Evolutionary conservation across 1,140 invertebrate species (phyloP), one percentile per base, ranked within the genome.

Genomic region (Heliconius hewitsoni): DNA sequence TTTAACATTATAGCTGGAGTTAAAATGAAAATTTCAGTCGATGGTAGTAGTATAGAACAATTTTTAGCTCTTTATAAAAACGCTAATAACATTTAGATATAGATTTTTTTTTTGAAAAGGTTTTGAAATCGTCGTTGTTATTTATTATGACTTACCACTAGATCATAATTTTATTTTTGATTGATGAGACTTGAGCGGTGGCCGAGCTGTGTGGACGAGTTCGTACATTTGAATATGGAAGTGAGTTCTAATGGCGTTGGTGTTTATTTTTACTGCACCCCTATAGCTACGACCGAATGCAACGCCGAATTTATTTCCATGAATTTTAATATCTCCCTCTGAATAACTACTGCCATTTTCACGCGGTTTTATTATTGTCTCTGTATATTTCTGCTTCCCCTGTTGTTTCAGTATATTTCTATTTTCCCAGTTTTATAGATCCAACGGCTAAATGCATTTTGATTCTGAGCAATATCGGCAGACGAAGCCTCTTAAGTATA

Each of bases 221-320:
- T 93, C 91, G 92, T 94, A 93, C 93, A 94, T 94, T 94, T 93
- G 93, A 94, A 93, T 94, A 93, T 94, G 89, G 92, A 94, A 93
- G 92, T 94, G 93, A 94, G 92, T 93, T 94, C 92, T 94, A 94
- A 94, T 94, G 91, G 93, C 91, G 92, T 89, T 90, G 87, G 89
- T 94, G 93, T 94, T 93, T 94, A 94, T 94, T 94, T 94, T 94
- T 92, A 94, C 93, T 94, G 92, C 93, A 94, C 92, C 92, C 92
- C 92, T 91, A 85, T 88, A 93, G 89, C 88, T 86, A 92, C 89
- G 90, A 88, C 88, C 91, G 91, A 94, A 93, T 94, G 93, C 91
- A 91, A 93, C 91, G 92, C 91, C 91, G 91, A 93, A 94, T 94
- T 93, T 94, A 94, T 94, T 94, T 93, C 92, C 93, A 94, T 94